Percentiles rank a stretch among this genome's conserved stretches.
Conservation (phyloP, 2,797 vertebrate species). For the Sparidentex hasta region DNA sequence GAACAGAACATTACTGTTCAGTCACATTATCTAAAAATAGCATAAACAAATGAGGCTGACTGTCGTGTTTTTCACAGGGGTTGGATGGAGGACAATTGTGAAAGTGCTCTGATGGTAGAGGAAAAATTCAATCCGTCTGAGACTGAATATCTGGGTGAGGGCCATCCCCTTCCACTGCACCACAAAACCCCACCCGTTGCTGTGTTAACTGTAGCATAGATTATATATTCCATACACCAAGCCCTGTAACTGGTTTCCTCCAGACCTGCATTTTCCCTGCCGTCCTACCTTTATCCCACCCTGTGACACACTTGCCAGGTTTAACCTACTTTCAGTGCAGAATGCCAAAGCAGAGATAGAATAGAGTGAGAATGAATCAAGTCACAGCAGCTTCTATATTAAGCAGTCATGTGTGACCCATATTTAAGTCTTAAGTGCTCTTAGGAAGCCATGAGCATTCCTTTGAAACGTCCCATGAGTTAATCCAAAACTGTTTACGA, state of each 20-base stretch:
- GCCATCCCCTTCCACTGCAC: not conserved
- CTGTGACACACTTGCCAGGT: constrained; percentile 42
- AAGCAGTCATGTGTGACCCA: constrained; percentile 63
- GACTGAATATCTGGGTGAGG: constrained; percentile 18
- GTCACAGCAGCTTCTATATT: constrained; percentile 53
- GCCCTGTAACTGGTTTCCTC: constrained; percentile 4
- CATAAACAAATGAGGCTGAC: not conserved
- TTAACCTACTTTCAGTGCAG: constrained; percentile 69
- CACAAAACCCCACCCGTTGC: constrained; percentile 21
- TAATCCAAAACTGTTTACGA: constrained; percentile 61
- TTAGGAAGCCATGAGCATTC: constrained; percentile 27
- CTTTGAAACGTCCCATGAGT: constrained; percentile 37
- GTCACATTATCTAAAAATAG: constrained; percentile 2
- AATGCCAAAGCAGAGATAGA: constrained; percentile 9
- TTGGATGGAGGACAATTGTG: not conserved
- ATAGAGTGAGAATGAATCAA: constrained; percentile 31
- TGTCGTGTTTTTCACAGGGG: not conserved
- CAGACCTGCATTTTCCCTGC: constrained; percentile 22
- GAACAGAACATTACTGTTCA: constrained; percentile 48
- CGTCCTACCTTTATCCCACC: constrained; percentile 35
- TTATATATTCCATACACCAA: constrained; percentile 33
- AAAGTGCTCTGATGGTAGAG: not conserved
- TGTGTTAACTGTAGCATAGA: constrained; percentile 16
- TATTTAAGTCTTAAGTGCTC: constrained; percentile 58
- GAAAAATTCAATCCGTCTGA: not conserved